Percentiles rank a stretch among this genome's conserved stretches.
phyloP scores from a whole-genome alignment of 2,888 invertebrate species.

The Gryllus longicercus region DNA sequence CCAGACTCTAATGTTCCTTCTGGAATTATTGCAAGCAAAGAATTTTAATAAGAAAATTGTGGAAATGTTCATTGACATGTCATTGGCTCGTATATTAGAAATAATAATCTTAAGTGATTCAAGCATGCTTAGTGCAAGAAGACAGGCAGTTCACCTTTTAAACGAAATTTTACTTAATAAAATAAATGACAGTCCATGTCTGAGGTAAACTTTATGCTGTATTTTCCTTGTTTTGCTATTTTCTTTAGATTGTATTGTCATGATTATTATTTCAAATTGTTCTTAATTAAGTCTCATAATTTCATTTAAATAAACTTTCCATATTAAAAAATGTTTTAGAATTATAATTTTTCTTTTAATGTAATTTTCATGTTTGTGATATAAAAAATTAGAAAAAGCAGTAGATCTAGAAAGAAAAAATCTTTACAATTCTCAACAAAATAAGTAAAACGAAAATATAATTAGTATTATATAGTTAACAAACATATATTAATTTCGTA shows the following conservation, averaged over 20 bases:
- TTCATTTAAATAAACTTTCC: not conserved
- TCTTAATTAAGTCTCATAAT: not conserved
- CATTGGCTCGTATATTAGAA: conserved; percentile 20
- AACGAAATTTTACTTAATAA: not conserved
- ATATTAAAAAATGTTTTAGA: too few species aligned
- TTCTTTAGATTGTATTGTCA: not conserved
- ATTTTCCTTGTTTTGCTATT: not conserved
- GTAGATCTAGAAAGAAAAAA: too few species aligned
- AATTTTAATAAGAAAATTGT: not conserved
- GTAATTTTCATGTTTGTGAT: too few species aligned
- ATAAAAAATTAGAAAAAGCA: too few species aligned
- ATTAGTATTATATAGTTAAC: too few species aligned
- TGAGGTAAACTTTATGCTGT: not conserved
- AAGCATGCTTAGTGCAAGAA: not conserved
- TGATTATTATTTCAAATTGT: not conserved
- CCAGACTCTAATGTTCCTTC: conserved; percentile 22
- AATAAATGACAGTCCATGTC: not conserved
- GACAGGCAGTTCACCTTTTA: conserved; percentile 20
- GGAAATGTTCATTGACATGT: not conserved
- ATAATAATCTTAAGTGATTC: conserved; percentile 18
- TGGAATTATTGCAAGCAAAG: conserved; percentile 18
- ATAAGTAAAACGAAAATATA: too few species aligned
- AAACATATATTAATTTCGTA: too few species aligned
- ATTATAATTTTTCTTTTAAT: too few species aligned
- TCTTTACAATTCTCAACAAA: too few species aligned